Evolutionary conservation across 2,888 invertebrate genomes (phyloP), one percentile per base, ranked within the genome.

Genomic region (Caenorhabditis plicata): DNA sequence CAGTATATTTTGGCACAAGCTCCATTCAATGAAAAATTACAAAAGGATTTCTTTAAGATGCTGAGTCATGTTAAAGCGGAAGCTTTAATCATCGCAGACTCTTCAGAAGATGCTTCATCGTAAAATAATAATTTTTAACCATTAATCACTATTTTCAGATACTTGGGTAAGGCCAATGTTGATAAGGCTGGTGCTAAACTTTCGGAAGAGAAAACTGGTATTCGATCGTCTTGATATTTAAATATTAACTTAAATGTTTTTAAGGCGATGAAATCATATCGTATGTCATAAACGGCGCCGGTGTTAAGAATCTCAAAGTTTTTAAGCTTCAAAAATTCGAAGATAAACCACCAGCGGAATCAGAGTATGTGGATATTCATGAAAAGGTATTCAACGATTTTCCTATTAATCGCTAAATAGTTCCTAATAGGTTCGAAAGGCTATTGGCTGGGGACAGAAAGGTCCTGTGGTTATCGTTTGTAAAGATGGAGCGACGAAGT

Each of bases 1-100:
- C 48, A 52, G 27, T 65, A 65, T 48, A 36, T 61, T 17, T 25
- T 65, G 32, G 56, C 64, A 4, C 64, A 65, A 33, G 57, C 57
- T 13, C 64, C 64, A 13, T 19, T 36, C 8, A 50, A 39, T 9
- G 39, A 36, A 4, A 25, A 5, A 5, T 32, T 38, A 3, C 42
- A 51, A 26, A 55, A 55, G 36, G 54, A 61, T 25, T 61, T 61
- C 35, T 38, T 54, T 35, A 53, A 53, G 22, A 15, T 61, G 36
- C 8, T 61, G n/a, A 27, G 17, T 0, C 48, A 51, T 13, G 44
- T 51, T 5, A 61, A 61, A 27, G 43, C 55, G 3, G 61, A 61
- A 11, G 54, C 41, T 8, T 7, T 61, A 17, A 32, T 61, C 4
- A 25, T 61, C 26, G 42, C 36, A 0, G 61, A 61, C 9, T 42